Conservation (phyloP, 2,113 vertebrate species). For the Megaptera novaeangliae region DNA sequence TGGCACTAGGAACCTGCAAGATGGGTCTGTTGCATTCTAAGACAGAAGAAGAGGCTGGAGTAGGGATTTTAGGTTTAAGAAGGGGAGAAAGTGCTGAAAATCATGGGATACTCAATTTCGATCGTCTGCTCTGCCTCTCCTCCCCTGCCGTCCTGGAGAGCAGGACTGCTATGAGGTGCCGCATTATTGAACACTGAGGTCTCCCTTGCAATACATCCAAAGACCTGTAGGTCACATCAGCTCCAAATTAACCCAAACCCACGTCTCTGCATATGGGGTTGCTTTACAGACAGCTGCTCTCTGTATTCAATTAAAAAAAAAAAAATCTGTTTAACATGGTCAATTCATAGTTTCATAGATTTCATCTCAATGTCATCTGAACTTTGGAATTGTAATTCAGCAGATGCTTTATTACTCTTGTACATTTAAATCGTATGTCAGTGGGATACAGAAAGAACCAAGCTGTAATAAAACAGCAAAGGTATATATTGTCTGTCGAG, state of each 20-base stretch:
- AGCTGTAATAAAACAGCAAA: not conserved
- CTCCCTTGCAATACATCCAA: not conserved
- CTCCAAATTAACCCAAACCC: constrained; percentile 1
- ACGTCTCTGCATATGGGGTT: not conserved
- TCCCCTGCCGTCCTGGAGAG: not conserved
- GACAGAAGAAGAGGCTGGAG: not conserved
- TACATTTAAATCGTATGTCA: constrained; percentile 29
- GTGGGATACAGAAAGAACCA: not conserved
- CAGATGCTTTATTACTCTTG: constrained; percentile 47
- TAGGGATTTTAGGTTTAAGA: not conserved
- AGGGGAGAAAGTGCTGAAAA: not conserved
- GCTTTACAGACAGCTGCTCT: constrained; percentile 32
- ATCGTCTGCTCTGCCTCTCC: not conserved
- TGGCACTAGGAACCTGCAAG: not conserved
- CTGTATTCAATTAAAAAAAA: constrained; percentile 49
- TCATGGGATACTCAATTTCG: not conserved
- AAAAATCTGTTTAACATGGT: not conserved
- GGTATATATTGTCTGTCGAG: not conserved
- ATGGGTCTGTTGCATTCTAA: not conserved
- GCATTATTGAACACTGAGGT: not conserved
- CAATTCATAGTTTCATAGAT: constrained; percentile 32
- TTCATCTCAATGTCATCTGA: constrained; percentile 41
- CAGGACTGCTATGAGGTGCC: not conserved
- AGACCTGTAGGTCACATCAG: constrained; percentile 6
- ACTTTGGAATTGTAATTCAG: constrained; percentile 43